Evolutionary conservation across 1,140 invertebrate species (phyloP).

Genomic region (Druon quercuslanigerum): DNA sequence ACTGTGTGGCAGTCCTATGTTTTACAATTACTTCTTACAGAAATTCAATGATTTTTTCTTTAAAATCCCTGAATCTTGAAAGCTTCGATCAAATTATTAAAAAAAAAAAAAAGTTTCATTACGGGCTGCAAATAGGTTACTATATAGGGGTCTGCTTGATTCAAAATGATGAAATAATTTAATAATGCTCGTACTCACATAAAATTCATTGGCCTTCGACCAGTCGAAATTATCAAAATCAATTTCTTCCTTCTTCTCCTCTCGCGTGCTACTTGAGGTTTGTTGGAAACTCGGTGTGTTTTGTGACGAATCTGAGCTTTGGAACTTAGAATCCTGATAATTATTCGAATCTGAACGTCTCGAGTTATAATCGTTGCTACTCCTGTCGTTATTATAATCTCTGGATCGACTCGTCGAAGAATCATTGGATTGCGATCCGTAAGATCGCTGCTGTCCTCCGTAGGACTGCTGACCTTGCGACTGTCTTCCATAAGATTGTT

Average conservation of each 20-base stretch:
- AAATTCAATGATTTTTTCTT: too few species aligned
- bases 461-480: background rate
- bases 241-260: slow-evolving; percentile 25
- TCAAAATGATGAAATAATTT: background rate
- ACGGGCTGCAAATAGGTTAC: too few species aligned
- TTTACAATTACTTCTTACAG: too few species aligned
- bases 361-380: background rate
- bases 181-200: slow-evolving; percentile 46
- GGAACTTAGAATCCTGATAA: background rate
- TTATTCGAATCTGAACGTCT: background rate
- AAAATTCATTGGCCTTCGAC: slow-evolving; percentile 25
- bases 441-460: background rate
- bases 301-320: background rate
- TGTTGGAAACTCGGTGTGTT: slow-evolving; percentile 45
- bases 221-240: slow-evolving; percentile 36
- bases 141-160: too few species aligned
- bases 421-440: background rate
- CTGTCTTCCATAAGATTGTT: background rate
- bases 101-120: too few species aligned
- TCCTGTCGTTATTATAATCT: background rate
- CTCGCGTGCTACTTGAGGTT: slow-evolving; percentile 32
- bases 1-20: too few species aligned
- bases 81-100: too few species aligned
- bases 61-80: too few species aligned
- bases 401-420: background rate